Evolutionary conservation across 2,113 vertebrate genomes (phyloP).

Genomic region (Bucco capensis): DNA sequence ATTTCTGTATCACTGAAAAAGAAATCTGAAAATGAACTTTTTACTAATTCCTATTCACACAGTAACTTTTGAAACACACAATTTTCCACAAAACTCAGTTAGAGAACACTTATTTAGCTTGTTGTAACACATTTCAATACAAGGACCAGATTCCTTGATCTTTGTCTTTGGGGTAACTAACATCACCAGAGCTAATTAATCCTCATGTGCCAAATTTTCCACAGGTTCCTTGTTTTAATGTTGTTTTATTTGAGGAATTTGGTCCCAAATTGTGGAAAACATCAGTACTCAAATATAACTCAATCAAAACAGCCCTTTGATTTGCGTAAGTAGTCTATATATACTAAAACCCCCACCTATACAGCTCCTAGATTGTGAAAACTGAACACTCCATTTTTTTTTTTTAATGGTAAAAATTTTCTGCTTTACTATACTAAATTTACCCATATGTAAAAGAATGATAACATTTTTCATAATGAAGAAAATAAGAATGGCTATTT

Average conservation of each 20-base stretch:
- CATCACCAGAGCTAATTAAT: background rate
- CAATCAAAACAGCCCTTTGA: background rate
- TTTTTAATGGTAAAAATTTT: background rate
- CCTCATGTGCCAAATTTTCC: background rate
- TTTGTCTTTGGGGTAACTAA: background rate
- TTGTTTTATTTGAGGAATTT: background rate
- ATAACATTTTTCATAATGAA: background rate
- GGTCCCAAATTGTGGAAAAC: background rate
- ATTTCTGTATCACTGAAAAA: background rate
- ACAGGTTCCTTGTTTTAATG: background rate
- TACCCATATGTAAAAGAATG: rapidly evolving
- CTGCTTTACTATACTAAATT: background rate
- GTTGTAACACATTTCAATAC: background rate
- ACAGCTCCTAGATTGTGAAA: background rate
- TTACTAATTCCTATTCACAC: background rate
- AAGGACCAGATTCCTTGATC: background rate
- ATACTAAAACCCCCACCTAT: background rate
- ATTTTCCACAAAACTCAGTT: background rate
- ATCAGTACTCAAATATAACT: background rate
- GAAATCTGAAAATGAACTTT: background rate
- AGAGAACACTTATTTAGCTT: background rate
- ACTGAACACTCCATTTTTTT: rapidly evolving
- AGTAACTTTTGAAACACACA: background rate
- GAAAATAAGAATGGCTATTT: background rate
- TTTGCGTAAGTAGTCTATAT: background rate